Percentiles rank a stretch among this genome's conserved stretches.
These are phyloP conservation scores for Xyrauchen texanus DNA, from an alignment of 2,113 vertebrate species.

Conservation along the genomic window DNA sequence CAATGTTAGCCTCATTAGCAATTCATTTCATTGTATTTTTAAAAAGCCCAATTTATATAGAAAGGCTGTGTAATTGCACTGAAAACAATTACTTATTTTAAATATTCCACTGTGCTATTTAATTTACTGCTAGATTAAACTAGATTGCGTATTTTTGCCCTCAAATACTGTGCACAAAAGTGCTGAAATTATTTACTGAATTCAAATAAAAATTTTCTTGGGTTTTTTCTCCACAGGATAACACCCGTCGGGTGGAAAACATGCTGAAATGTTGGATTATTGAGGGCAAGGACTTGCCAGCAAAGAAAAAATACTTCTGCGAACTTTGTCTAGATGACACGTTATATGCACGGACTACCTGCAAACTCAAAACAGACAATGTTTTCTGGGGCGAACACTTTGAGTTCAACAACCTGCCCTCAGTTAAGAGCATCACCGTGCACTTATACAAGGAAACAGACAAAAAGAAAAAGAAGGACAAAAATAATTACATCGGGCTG, in stretches of 20 bases:
- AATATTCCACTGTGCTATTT: too few species aligned
- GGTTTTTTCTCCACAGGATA: constrained; percentile 77
- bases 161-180: too few species aligned
- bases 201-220: too few species aligned
- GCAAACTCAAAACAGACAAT: constrained; percentile 95
- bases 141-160: too few species aligned
- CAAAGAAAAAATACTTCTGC: constrained; percentile 96
- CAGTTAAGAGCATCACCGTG: constrained; percentile 83
- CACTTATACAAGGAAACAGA: constrained; percentile 97
- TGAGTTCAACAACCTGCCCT: constrained; percentile 92
- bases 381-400: constrained; percentile 99
- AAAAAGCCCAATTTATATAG: too few species aligned
- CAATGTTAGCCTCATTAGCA: too few species aligned
- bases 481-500: constrained; percentile 92
- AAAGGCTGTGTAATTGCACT: too few species aligned
- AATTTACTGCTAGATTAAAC: too few species aligned
- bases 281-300: constrained; percentile 93
- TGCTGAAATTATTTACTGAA: too few species aligned
- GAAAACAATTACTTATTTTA: too few species aligned
- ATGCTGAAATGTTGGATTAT: constrained; percentile 94
- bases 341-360: constrained; percentile 94
- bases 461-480: constrained; percentile 98
- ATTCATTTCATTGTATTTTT: too few species aligned
- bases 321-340: constrained; percentile 95
- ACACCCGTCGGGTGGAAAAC: constrained; percentile 91